Percentiles rank a stretch among this genome's conserved stretches.
phyloP scores from a whole-genome alignment of 2,797 vertebrate species.

The Cuculus canorus region DNA sequence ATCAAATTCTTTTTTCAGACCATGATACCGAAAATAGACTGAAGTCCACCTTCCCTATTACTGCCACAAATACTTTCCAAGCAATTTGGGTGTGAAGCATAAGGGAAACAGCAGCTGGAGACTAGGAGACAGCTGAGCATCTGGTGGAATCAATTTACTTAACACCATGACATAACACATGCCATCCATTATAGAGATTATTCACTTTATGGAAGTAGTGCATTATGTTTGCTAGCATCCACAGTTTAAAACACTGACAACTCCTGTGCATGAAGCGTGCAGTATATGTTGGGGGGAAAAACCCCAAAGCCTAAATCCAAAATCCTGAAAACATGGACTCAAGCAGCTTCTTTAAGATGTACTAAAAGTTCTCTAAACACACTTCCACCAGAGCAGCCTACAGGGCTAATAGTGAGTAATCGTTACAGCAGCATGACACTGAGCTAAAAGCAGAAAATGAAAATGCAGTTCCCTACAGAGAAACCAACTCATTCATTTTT shows the following conservation, averaged over 20 bases:
- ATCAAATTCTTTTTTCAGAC: not conserved
- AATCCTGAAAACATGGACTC: not conserved
- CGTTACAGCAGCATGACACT: not conserved
- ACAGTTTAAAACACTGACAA: not conserved
- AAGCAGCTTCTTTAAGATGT: not conserved
- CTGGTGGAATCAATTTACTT: not conserved
- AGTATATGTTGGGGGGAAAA: not conserved
- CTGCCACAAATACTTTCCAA: constrained; percentile 32
- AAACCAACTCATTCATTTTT: not conserved
- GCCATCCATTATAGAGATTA: constrained; percentile 31
- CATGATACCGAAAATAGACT: constrained; percentile 32
- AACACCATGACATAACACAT: not conserved
- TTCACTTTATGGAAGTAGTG: not conserved
- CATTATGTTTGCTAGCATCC: constrained; percentile 1
- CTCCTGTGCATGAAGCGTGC: not conserved
- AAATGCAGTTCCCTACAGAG: not conserved
- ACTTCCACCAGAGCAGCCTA: not conserved
- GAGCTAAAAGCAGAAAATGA: not conserved
- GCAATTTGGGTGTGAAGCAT: not conserved
- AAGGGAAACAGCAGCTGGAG: constrained; percentile 53
- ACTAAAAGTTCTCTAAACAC: not conserved
- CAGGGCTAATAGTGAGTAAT: not conserved
- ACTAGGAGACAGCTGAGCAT: constrained; percentile 38
- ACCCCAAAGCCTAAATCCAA: not conserved
- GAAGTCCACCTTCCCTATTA: constrained; percentile 37